phyloP scores from a whole-genome alignment of 2,113 vertebrate genomes.

The Dipodomys ordii region DNA sequence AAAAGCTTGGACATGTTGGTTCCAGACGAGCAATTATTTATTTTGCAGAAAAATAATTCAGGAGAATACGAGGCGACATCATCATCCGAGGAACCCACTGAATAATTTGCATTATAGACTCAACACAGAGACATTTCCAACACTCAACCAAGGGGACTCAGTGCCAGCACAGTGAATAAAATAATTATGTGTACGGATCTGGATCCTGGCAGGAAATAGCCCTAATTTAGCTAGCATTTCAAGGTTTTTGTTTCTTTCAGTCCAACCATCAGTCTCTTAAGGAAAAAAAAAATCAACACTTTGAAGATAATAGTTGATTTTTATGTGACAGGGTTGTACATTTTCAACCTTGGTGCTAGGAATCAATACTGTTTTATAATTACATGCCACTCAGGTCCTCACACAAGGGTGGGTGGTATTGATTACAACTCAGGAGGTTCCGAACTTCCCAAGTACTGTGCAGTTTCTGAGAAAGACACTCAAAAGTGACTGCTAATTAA shows the following conservation, averaged over 20 bases:
- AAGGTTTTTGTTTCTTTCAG: slow-evolving; percentile 34
- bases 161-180: slow-evolving; percentile 27
- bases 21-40: slow-evolving; percentile 31
- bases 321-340: slow-evolving; percentile 61
- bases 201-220: slow-evolving; percentile 57
- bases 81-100: slow-evolving; percentile 7
- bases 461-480: slow-evolving; percentile 73
- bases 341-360: slow-evolving; percentile 59
- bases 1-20: background rate
- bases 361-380: slow-evolving; percentile 80
- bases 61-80: slow-evolving; percentile 16
- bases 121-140: slow-evolving; percentile 65
- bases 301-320: slow-evolving; percentile 74
- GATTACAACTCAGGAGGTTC: slow-evolving; percentile 49
- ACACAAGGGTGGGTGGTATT: slow-evolving; percentile 47
- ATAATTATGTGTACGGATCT: slow-evolving; percentile 34
- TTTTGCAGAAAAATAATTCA: slow-evolving; percentile 59
- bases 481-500: slow-evolving; percentile 76
- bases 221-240: slow-evolving; percentile 46
- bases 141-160: slow-evolving; percentile 16
- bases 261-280: slow-evolving; percentile 57
- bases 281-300: slow-evolving; percentile 62
- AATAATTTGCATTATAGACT: slow-evolving; percentile 59
- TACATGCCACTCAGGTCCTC: slow-evolving; percentile 66
- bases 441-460: slow-evolving; percentile 54